Conservation (phyloP, 2,113 vertebrate genomes). For the Oceanites oceanicus region DNA sequence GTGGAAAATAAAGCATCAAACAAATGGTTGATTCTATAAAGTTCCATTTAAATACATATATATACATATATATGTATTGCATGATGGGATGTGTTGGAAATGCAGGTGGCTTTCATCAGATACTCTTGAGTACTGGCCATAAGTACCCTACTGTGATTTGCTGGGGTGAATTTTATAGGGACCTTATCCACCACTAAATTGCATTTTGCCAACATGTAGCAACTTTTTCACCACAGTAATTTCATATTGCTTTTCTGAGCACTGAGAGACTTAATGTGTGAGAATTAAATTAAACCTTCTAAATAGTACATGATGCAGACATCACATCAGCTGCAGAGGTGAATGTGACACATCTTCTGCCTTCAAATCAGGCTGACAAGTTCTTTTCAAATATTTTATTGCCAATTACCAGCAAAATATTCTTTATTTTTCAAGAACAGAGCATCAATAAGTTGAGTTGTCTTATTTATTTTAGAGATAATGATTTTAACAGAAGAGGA, state of each 20-base stretch:
- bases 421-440: neutral
- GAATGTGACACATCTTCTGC: neutral
- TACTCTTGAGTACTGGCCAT: neutral
- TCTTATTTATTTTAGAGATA: constrained; percentile 64
- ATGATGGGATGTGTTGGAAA: neutral
- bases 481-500: constrained; percentile 71
- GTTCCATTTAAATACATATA: neutral
- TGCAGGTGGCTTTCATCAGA: neutral
- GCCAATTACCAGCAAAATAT: neutral
- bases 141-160: neutral
- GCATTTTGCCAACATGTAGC: neutral
- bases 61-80: accelerated
- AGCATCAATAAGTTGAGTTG: neutral
- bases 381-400: neutral
- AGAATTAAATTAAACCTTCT: neutral
- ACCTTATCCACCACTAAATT: neutral
- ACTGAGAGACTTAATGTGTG: neutral
- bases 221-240: neutral
- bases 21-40: neutral
- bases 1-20: neutral
- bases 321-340: neutral
- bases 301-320: too few relatives aligned
- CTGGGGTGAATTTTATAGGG: neutral
- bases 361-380: neutral
- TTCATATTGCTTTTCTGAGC: neutral